Percentiles rank a stretch among this genome's conserved stretches.
Evolutionary conservation across 2,888 invertebrate species (phyloP).

Genomic region (Magallana nippona): DNA sequence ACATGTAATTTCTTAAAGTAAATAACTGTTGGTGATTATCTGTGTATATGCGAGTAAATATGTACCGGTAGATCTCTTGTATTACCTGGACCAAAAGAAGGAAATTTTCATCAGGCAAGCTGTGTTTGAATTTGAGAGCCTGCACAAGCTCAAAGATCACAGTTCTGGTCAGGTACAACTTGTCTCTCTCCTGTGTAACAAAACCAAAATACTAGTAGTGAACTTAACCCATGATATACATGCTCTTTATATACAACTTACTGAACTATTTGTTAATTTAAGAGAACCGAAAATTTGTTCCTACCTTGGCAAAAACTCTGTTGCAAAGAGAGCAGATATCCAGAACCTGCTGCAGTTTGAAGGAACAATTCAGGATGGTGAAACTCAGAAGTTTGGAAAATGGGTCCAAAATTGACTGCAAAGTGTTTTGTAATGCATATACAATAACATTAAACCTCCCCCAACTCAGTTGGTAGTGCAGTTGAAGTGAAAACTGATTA

Average conservation of each 20-base stretch:
- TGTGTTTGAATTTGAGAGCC: conserved; percentile 96
- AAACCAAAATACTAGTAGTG: conserved; percentile 35
- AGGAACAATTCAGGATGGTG: conserved; percentile 92
- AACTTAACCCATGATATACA: background rate
- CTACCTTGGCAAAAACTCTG: conserved; percentile 90
- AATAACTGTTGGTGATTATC: no score
- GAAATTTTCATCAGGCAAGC: conserved; percentile 96
- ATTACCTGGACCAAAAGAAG: conserved; percentile 90
- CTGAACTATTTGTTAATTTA: no score
- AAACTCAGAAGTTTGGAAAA: conserved; percentile 96
- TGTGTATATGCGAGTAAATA: no score
- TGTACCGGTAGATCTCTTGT: no score
- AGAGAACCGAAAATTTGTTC: background rate
- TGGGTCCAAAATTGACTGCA: conserved; percentile 88
- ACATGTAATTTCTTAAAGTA: no score
- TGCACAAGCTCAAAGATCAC: conserved; percentile 96
- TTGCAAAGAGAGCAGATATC: conserved; percentile 95
- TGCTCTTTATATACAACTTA: no score
- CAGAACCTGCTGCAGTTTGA: conserved; percentile 86
- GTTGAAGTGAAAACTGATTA: no score
- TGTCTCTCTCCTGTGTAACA: conserved; percentile 90
- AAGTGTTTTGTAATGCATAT: conserved; percentile 40
- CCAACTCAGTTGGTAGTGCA: no score
- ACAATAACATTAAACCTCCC: no score
- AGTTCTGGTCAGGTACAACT: conserved; percentile 93